phyloP scores from a whole-genome alignment of 2,113 vertebrate species.

The Antennarius striatus region DNA sequence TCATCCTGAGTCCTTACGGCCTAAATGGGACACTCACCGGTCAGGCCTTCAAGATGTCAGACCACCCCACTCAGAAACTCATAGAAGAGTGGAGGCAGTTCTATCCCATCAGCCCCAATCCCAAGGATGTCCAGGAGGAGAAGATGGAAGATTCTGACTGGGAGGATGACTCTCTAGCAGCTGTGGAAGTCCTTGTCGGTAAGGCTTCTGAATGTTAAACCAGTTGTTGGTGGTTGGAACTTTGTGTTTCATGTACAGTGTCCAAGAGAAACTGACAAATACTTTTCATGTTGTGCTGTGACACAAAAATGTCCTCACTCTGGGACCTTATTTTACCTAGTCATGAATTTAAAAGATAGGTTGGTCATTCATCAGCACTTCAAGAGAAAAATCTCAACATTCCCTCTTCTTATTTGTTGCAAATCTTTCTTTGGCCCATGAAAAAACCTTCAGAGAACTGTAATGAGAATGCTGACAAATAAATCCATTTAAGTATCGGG shows the following conservation, averaged over 20 bases:
- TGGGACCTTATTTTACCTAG: no score
- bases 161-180: conserved; percentile 97
- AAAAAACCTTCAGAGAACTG: conserved; percentile 42
- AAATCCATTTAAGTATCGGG: no score
- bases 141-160: conserved; percentile 95
- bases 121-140: conserved; percentile 90
- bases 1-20: conserved; percentile 97
- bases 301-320: no score
- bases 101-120: conserved; percentile 92
- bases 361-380: neutral
- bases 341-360: no score
- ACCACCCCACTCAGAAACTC: conserved; percentile 95
- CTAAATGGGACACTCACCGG: conserved; percentile 96
- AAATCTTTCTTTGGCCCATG: conserved; percentile 43
- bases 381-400: neutral
- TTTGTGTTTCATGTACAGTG: no score
- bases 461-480: no score
- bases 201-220: conserved; percentile 56
- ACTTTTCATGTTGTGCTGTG: no score
- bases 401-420: neutral
- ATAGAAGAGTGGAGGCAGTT: conserved; percentile 99
- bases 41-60: conserved; percentile 98
- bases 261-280: no score
- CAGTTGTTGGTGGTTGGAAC: neutral
- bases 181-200: conserved; percentile 98